Base-by-base conservation (phyloP, 2,113 vertebrate species). In the Neolamprologus brichardi region DNA sequence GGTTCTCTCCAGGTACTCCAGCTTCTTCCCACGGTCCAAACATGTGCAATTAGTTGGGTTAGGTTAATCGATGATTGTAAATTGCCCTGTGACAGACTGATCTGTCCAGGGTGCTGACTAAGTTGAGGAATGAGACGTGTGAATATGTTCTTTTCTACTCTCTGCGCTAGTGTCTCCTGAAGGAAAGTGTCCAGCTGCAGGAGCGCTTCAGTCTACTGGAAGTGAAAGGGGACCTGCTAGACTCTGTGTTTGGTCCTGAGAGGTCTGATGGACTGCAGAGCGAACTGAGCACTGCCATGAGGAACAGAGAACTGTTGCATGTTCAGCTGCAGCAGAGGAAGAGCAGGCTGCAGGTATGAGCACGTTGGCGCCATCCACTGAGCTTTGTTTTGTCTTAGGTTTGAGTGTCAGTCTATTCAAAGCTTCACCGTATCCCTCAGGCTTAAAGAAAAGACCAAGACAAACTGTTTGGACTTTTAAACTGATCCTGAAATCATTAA, bases 251-350 rank as follows among this genome's bases (percentile, higher is more conserved):
- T 1, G 97, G 97, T n/a, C 93, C 95, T 3, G 97, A 98, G 82
- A 88, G 84, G 64, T 95, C 96, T 4, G 75, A 88, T 1, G 83
- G 86, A 39, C 93, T 98, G 18, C 94, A 97, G 87, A 94, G 92
- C 3, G 96, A 98, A 81, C 95, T 96, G 77, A 89, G 75, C 2
- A 32, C 92, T 8, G 95, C 97, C 14, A 25, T 95, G 84, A 94
- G 94, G 87, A 96, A 97, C 89, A 94, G 97, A 78, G 98, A 98
- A 91, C 92, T 96, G 81, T 88, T 98, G 17, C 97, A 99, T 58
- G 90, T 83, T 85, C 93, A 96, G 87, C 97, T 99, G 2, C 90
- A 97, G 87, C 97, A 98, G 94, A 96, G 96, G 88, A 98, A 97
- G 84, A 97, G 87, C 91, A 94, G 94, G 10, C 93, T 99, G 20